Base-by-base conservation (phyloP, 2,113 vertebrate species). In the Steatornis caripensis region DNA sequence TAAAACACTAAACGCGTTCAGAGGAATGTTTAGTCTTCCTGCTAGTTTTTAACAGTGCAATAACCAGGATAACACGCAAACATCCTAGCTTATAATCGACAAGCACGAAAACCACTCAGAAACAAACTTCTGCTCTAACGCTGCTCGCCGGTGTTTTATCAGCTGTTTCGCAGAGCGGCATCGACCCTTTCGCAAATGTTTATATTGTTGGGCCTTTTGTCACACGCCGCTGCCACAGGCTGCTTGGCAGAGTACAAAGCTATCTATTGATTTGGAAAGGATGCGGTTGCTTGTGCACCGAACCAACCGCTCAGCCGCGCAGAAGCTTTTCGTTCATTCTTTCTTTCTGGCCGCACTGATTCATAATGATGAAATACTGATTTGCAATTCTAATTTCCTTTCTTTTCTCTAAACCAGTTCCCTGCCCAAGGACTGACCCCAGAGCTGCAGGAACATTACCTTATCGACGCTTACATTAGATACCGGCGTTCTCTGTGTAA, bases 311-410 rank as follows among this genome's bases (percentile, higher is more conserved):
- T 92, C 93, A 91, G 71, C 68, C 92, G 77, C 9, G 45, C 72
- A 64, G 48, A 51, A 74, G 93, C 69, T 70, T 75, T 61, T 41
- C 84, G 92, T 64, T 95, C 93, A 85, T 30, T 81, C 84, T 48
- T 74, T 93, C 32, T 46, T 12, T 64, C 81, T 72, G 88, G 75
- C 69, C 90, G 72, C 18, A 26, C 89, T 66, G 94, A 69, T 64
- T 54, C 84, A 93, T 51, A 48, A 71, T 74, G 95, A 70, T 77
- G 70, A 95, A 93, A 96, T 27, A n/a, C 26, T 19, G 14, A 74
- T 97, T 75, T 97, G 89, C 80, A 96, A 95, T 93, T 84, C 45
- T 58, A 49, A 96, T 86, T n/a, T 46, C 64, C 58, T 81, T 80
- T 55, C 22, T 15, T 48, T 13, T 30, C 69, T 93, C 85, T 46